A percentile compares a stretch with the other conserved stretches of the same genome.
phyloP scores from a whole-genome alignment of 2,113 vertebrate species.

The Coregonus clupeaformis region DNA sequence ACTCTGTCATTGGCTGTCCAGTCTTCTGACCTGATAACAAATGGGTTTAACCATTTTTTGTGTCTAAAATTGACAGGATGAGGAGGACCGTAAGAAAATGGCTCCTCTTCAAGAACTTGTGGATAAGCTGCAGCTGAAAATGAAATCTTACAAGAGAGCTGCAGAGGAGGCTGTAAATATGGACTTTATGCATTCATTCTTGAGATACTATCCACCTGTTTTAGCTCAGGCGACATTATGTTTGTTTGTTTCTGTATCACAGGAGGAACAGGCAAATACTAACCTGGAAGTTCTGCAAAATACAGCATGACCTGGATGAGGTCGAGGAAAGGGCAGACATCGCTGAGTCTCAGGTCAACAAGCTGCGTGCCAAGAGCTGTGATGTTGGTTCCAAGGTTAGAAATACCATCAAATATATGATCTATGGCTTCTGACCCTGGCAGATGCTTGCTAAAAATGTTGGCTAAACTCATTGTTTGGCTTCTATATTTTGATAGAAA shows the following conservation, averaged over 20 bases:
- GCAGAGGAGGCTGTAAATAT: slow-evolving; percentile 80
- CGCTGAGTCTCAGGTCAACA: slow-evolving; percentile 78
- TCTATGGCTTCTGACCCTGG: slow-evolving; percentile 23
- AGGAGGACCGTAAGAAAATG: slow-evolving; percentile 84
- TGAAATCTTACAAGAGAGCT: slow-evolving; percentile 86
- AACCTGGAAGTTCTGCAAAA: slow-evolving; percentile 76
- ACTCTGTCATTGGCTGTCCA: not conserved
- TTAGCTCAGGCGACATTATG: not conserved
- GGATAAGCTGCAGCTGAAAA: slow-evolving; percentile 86
- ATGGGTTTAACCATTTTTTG: not conserved
- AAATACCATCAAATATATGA: slow-evolving; percentile 5
- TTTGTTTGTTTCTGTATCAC: slow-evolving; percentile 15
- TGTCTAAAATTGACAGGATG: slow-evolving; percentile 67
- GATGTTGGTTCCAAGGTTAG: slow-evolving; percentile 71
- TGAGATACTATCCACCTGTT: no score
- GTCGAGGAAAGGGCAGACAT: slow-evolving; percentile 76
- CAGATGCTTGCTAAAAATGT: slow-evolving; percentile 34
- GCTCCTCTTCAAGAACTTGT: slow-evolving; percentile 84
- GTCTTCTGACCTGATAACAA: not conserved
- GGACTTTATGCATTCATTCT: not conserved
- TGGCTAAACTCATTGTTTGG: not conserved
- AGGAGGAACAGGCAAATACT: slow-evolving; percentile 77
- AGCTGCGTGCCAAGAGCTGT: slow-evolving; percentile 74
- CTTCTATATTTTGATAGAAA: no score
- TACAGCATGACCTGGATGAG: slow-evolving; percentile 79